Conservation (phyloP, 2,888 invertebrate species). For the Endomychus coccineus region DNA sequence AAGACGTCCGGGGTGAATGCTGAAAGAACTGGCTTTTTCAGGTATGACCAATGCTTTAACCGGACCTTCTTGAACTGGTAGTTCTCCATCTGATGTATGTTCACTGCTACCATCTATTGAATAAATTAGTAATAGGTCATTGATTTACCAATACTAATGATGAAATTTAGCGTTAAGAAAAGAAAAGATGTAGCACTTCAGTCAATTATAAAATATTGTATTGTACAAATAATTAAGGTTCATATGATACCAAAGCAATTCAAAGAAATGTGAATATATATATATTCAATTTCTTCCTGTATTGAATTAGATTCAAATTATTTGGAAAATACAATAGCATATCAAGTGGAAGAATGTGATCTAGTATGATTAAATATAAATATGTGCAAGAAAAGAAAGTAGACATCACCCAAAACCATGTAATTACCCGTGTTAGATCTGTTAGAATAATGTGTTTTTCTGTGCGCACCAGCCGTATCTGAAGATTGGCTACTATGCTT, state of each 20-base stretch:
- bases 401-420: conserved; percentile 42
- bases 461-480: conserved; percentile 57
- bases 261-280: no score
- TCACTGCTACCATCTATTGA: conserved; percentile 43
- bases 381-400: conserved; percentile 20
- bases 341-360: no score
- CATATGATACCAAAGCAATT: no score
- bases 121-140: not conserved
- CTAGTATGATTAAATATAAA: conserved; percentile 23
- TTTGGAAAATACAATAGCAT: no score
- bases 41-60: conserved; percentile 69
- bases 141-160: no score
- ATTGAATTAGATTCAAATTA: no score
- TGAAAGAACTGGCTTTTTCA: conserved; percentile 81
- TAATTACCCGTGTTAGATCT: conserved; percentile 54
- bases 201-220: no score
- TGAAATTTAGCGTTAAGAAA: no score
- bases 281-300: no score
- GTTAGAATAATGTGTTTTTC: conserved; percentile 70
- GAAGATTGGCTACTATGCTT: conserved; percentile 41
- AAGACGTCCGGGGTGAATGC: conserved; percentile 73
- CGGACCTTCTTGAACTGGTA: conserved; percentile 41
- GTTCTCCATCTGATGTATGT: conserved; percentile 42
- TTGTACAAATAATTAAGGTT: no score
- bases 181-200: no score